Conservation (phyloP, 2,113 vertebrate species). For the Carassius carassius region DNA sequence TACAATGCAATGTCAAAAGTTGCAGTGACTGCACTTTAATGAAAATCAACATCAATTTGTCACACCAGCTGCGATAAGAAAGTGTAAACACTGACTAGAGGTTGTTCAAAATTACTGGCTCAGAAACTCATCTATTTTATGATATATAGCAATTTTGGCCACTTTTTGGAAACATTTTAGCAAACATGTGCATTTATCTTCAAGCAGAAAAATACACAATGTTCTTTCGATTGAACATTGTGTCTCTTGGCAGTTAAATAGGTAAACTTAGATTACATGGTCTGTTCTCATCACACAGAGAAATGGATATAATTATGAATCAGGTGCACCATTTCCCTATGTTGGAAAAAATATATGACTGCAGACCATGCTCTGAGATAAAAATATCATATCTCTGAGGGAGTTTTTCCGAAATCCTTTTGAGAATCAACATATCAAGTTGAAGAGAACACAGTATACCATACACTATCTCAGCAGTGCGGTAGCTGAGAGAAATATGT, state of each 20-base stretch:
- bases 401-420: constrained; percentile 29
- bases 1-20: neutral
- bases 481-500: constrained; percentile 46
- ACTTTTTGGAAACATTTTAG: constrained; percentile 3
- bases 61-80: neutral
- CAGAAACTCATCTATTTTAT: neutral
- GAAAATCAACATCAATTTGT: neutral
- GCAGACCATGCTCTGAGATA: neutral
- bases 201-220: neutral
- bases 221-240: neutral
- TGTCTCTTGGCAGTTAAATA: neutral
- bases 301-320: constrained; percentile 6
- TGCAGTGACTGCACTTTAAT: neutral
- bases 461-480: constrained; percentile 40
- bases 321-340: neutral
- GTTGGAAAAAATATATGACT: neutral
- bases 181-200: neutral
- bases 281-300: neutral
- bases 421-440: constrained; percentile 28
- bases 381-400: constrained; percentile 26
- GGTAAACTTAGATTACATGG: neutral
- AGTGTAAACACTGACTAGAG: neutral
- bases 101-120: neutral
- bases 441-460: constrained; percentile 3
- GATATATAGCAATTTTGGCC: neutral